phyloP scores from a whole-genome alignment of 2,888 invertebrate genomes.

The Teleiodes luculella region DNA sequence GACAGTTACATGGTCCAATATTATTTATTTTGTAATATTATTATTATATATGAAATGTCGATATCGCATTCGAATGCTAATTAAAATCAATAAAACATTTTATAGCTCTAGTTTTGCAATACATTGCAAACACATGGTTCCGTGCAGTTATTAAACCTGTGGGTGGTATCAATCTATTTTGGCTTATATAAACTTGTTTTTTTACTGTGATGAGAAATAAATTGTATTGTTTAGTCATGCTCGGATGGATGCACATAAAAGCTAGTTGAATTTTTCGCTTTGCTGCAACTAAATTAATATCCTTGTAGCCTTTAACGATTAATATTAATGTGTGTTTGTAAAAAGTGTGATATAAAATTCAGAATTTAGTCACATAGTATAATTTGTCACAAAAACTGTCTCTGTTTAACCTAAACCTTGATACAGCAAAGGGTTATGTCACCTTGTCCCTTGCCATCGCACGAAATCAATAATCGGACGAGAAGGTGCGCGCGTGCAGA shows the following conservation, averaged over 20 bases:
- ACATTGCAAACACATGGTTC: no score
- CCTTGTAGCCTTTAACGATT: no score
- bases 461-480: background rate
- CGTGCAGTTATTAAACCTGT: background rate
- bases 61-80: conserved; percentile 15
- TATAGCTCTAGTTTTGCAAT: background rate
- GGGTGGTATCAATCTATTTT: no score
- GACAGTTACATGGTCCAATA: conserved; percentile 17
- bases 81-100: conserved; percentile 3
- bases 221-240: no score
- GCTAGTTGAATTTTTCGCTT: no score
- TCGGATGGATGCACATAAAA: no score
- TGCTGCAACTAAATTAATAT: no score
- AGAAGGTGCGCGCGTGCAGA: background rate
- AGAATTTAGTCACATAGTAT: background rate
- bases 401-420: background rate
- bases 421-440: background rate
- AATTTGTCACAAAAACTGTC: background rate
- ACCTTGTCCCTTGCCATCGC: conserved; percentile 3
- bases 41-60: conserved; percentile 17
- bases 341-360: no score
- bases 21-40: conserved; percentile 16
- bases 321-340: no score
- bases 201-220: no score
- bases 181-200: no score